These are phyloP conservation scores for Heliangelus exortis DNA, from an alignment of 2,797 vertebrate genomes.

Conservation along the genomic window DNA sequence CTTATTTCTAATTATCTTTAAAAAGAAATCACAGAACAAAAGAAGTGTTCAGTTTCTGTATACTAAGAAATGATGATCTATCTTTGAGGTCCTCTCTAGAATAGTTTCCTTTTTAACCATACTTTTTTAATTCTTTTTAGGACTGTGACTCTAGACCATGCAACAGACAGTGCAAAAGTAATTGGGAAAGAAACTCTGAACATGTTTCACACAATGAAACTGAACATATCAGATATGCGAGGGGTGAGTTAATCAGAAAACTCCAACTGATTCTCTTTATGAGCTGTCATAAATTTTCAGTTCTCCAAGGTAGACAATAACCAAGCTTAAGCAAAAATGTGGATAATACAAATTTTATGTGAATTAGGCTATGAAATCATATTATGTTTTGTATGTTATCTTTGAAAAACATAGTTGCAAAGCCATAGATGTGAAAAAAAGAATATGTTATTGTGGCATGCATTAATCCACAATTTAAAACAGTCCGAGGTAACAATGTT, in stretches of 20 bases:
- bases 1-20: background rate
- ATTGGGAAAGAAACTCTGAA: slow-evolving; percentile 90
- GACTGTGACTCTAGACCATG: slow-evolving; percentile 85
- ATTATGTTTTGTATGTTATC: background rate
- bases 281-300: background rate
- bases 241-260: slow-evolving; percentile 81
- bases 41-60: background rate
- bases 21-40: background rate
- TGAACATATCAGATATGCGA: slow-evolving; percentile 92
- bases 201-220: slow-evolving; percentile 92
- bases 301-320: background rate
- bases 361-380: background rate
- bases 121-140: slow-evolving; percentile 64
- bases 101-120: slow-evolving; percentile 12
- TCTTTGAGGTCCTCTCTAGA: background rate
- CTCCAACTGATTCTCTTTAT: background rate
- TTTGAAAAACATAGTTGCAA: background rate
- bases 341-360: background rate
- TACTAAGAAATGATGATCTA: background rate
- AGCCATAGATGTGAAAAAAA: background rate
- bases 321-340: background rate
- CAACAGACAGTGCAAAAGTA: slow-evolving; percentile 89
- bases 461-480: background rate
- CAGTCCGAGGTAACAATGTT: background rate
- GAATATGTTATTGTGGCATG: rapidly evolving